Base-by-base conservation (phyloP, 2,888 invertebrate genomes). In the Idaea dimidiata region DNA sequence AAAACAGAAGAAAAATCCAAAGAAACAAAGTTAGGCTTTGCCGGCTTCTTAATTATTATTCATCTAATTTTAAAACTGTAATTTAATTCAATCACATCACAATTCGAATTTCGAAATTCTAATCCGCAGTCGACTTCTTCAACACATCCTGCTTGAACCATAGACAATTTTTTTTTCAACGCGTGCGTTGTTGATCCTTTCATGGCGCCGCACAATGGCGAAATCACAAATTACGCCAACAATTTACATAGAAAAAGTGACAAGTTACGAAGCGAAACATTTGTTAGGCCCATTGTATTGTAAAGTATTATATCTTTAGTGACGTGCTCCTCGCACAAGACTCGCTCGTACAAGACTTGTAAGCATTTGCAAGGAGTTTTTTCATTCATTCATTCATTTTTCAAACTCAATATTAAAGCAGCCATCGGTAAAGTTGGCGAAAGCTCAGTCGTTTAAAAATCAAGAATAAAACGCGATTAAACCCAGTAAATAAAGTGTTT, bases 171-270 rank as follows among this genome's bases (percentile, higher is more conserved):
- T 56, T 56, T 56, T 56, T 17, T 18, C 18, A 7, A 17, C 18
- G 14, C 17, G 56, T 56, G 14, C 18, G 56, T 56, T 17, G 56
- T 14, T 54, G 61, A 43, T 18, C 16, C 70, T 71, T 71, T 71
- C 68, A 71, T 68, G 65, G 65, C 55, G 72, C 76, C 75, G 72
- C 70, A 81, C 73, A 76, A 76, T 68, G 76, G 78, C 69, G 72
- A 77, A 75, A 76, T 84, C 89, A 89, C 90, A 90, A 91, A 91
- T 91, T 90, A 89, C 87, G 75, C 71, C 70, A 72, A 76, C 83
- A 75, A 89, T 90, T 90, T 90, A 91, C 89, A 91, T 90, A 88
- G 87, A 87, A 87, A 88, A 88, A 88, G 84, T 87, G 88, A 88
- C 89, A 87, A 82, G 80, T 73, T 77, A 77, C 84, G 83, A 79